phyloP scores from a whole-genome alignment of 2,797 vertebrate genomes.

The Tokudaia muenninki region DNA sequence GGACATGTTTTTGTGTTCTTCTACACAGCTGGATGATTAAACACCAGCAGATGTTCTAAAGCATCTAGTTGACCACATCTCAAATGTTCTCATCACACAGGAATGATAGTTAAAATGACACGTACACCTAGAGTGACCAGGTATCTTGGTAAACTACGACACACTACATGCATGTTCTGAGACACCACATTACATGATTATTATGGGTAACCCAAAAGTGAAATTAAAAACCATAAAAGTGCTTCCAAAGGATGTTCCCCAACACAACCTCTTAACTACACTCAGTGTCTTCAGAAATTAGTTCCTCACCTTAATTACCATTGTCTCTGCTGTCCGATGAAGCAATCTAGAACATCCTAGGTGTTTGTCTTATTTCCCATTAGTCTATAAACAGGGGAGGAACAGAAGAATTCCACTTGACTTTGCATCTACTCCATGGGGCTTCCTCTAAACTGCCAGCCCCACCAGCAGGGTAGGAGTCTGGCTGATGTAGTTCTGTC shows the following conservation, averaged over 20 bases:
- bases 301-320: not conserved
- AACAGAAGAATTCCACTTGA: not conserved
- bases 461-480: not conserved
- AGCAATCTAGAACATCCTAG: not conserved
- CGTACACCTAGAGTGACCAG: not conserved
- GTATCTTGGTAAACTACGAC: not conserved
- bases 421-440: not conserved
- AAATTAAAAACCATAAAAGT: not conserved
- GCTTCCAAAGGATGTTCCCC: not conserved
- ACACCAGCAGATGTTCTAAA: not conserved
- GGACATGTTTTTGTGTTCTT: not conserved
- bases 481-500: not conserved
- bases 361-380: slow-evolving; percentile 28
- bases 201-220: not conserved
- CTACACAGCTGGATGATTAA: not conserved
- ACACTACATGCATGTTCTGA: not conserved
- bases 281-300: not conserved
- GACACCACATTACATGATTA: not conserved
- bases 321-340: slow-evolving; percentile 3
- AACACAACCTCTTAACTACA: not conserved
- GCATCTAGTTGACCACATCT: not conserved
- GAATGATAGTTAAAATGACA: not conserved
- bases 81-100: not conserved
- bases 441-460: not conserved
- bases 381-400: not conserved